phyloP scores from a whole-genome alignment of 2,888 invertebrate genomes.

The Drosophila paranaensis region DNA sequence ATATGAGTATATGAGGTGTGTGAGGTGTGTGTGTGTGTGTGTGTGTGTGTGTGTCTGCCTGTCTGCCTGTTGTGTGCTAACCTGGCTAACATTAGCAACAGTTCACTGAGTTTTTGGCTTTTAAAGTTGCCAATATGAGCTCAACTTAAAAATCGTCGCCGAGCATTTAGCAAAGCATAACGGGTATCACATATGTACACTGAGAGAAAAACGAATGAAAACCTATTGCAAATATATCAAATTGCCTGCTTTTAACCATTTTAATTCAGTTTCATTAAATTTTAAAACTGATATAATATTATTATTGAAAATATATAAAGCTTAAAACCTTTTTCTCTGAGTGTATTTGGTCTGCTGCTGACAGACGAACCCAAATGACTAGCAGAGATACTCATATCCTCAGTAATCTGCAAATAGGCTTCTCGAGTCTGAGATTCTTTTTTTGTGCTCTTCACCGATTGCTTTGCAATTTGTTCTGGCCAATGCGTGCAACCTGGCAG shows the following conservation, averaged over 20 bases:
- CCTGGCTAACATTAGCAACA: constrained; percentile 46
- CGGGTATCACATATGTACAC: neutral
- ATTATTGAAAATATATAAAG: neutral
- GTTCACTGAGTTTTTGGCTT: constrained; percentile 41
- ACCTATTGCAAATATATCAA: neutral
- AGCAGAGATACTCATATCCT: neutral
- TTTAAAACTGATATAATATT: neutral
- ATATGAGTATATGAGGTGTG: constrained; percentile 20
- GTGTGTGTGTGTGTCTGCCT: constrained; percentile 16
- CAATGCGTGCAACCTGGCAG: constrained; percentile 59
- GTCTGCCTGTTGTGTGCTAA: constrained; percentile 8
- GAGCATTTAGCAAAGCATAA: constrained; percentile 9
- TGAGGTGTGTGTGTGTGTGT: constrained; percentile 18
- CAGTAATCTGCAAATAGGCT: constrained; percentile 29
- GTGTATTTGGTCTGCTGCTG: neutral
- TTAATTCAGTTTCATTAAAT: too few species aligned
- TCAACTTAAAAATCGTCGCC: neutral
- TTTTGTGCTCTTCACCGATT: constrained; percentile 40
- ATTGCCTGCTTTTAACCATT: neutral
- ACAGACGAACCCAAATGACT: neutral
- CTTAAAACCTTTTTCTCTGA: neutral
- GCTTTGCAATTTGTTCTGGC: constrained; percentile 75
- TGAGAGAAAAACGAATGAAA: neutral
- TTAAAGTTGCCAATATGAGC: constrained; percentile 33
- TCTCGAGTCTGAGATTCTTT: constrained; percentile 6